phyloP scores from a whole-genome alignment of 2,113 vertebrate genomes.

The Eurystomus gularis region DNA sequence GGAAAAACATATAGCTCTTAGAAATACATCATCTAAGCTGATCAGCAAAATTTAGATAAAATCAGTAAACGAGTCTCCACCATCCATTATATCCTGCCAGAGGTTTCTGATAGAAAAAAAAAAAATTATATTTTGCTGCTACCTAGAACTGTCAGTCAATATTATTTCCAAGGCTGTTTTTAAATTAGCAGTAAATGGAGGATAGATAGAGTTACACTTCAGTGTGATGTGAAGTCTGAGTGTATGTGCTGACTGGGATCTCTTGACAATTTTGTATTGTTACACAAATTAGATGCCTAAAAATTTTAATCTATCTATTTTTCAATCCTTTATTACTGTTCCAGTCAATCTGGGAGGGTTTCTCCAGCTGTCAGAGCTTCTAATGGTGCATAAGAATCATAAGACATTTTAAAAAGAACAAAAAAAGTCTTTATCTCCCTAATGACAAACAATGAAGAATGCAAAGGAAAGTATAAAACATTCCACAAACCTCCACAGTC shows the following conservation, averaged over 20 bases:
- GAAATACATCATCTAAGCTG: not conserved
- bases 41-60: not conserved
- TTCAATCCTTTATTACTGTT: not conserved
- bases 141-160: not conserved
- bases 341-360: not conserved
- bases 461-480: not conserved
- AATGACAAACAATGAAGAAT: not conserved
- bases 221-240: not conserved
- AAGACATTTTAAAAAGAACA: not conserved
- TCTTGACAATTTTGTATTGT: not conserved
- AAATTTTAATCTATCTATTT: not conserved
- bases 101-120: not conserved
- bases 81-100: not conserved
- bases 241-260: not conserved
- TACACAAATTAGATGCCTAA: not conserved
- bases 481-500: not conserved
- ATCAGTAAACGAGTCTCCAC: not conserved
- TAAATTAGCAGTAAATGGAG: not conserved
- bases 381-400: not conserved
- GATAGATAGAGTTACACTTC: not conserved
- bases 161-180: conserved; percentile 3
- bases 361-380: not conserved
- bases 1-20: not conserved
- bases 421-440: not conserved
- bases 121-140: not conserved